Evolutionary conservation across 2,888 invertebrate genomes (phyloP).

Genomic region (Tinea trinotella): DNA sequence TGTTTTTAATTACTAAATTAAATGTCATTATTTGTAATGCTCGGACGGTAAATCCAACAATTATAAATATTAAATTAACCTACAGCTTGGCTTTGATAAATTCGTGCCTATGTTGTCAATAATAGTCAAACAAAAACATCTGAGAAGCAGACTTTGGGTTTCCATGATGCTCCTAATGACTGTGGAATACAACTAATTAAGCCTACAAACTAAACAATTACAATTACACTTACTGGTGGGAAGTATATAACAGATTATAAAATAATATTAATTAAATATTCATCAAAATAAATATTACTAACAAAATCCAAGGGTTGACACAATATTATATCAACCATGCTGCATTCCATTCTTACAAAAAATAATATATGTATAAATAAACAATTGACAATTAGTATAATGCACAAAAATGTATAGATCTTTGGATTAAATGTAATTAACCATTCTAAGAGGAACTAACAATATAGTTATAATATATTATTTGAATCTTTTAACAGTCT

Average conservation of each 20-base stretch:
- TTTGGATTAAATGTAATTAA: constrained; percentile 69
- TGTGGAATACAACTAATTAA: constrained; percentile 66
- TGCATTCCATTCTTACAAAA: constrained; percentile 31
- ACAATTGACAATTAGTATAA: constrained; percentile 60
- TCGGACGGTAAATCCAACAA: constrained; percentile 71
- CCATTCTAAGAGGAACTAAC: constrained; percentile 69
- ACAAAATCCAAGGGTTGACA: constrained; percentile 27
- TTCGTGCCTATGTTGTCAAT: constrained; percentile 66
- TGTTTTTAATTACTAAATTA: constrained; percentile 52
- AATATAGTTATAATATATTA: constrained; percentile 41
- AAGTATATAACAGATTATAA: constrained; percentile 43
- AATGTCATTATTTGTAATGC: constrained; percentile 63
- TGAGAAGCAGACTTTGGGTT: constrained; percentile 70
- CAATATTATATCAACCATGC: no score
- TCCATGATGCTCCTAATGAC: constrained; percentile 60
- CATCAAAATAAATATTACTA: constrained; percentile 46
- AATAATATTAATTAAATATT: constrained; percentile 61
- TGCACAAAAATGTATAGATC: constrained; percentile 47
- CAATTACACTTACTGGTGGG: constrained; percentile 66
- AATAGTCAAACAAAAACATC: constrained; percentile 57
- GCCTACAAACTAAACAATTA: constrained; percentile 59
- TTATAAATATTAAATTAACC: constrained; percentile 61
- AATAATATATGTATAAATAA: constrained; percentile 47
- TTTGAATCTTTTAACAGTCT: constrained; percentile 33
- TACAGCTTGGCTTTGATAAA: constrained; percentile 66